Conservation (phyloP, 2,888 invertebrate genomes). For the Scaptomyza cyrtandrae region DNA sequence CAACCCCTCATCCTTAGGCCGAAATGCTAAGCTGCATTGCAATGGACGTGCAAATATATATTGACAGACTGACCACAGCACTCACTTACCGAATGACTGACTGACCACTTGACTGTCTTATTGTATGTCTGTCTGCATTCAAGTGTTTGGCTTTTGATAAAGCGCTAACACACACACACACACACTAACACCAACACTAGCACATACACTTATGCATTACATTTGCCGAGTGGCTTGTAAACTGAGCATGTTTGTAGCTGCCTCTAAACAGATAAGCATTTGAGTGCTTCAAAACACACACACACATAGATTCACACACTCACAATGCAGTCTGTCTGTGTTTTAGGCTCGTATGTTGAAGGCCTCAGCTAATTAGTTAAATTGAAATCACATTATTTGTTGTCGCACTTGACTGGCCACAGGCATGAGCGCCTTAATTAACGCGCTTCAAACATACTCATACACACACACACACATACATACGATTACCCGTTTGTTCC, state of each 20-base stretch:
- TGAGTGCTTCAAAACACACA: slow-evolving; percentile 46
- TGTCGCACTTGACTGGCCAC: slow-evolving; percentile 82
- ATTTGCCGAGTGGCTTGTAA: slow-evolving; percentile 33
- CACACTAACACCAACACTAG: neutral
- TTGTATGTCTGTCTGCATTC: slow-evolving; percentile 71
- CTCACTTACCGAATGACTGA: slow-evolving; percentile 43
- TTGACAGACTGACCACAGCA: slow-evolving; percentile 72
- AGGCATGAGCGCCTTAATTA: slow-evolving; percentile 78
- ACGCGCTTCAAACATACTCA: slow-evolving; percentile 57
- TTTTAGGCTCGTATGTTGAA: slow-evolving; percentile 54
- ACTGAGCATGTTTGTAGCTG: slow-evolving; percentile 59
- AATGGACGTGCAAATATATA: slow-evolving; percentile 51
- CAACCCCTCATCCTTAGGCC: no score
- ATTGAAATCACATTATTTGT: slow-evolving; percentile 84
- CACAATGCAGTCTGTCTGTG: neutral
- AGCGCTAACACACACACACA: slow-evolving; percentile 40
- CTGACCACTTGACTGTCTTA: slow-evolving; percentile 58
- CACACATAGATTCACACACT: neutral
- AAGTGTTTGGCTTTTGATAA: slow-evolving; percentile 71
- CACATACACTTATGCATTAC: neutral
- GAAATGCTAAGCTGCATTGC: slow-evolving; percentile 66
- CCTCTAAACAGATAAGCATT: slow-evolving; percentile 73
- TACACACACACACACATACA: slow-evolving; percentile 16
- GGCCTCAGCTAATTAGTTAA: slow-evolving; percentile 82
- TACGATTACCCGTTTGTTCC: slow-evolving; percentile 18